Base-by-base conservation (phyloP, 2,888 invertebrate genomes). In the Drosophila anceps region DNA sequence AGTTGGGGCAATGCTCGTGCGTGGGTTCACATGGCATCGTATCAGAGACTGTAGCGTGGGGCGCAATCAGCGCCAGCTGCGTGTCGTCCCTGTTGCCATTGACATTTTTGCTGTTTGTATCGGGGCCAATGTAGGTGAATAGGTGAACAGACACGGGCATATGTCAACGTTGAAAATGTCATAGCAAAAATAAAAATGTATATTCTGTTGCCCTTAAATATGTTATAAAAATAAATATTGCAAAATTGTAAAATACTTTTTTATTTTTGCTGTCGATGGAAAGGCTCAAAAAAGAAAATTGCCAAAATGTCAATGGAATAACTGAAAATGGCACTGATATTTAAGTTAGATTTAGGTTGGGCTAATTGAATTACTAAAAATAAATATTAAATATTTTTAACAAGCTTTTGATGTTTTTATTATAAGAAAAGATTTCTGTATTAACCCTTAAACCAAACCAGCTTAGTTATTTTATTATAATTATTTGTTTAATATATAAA, bases 21-120 rank as follows among this genome's bases (percentile, higher is more conserved):
- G 71, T 67, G 76, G 65, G 71, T 15, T 51, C 54, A 27, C 18
- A 24, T 62, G 31, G n/a, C 27, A 43, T 18, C 18, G 61, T 37
- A 44, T 10, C 9, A 43, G 5, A 53, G 33, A 18, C 24, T 15
- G 51, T 8, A 6, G 29, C n/a, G 27, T 41, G 46, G 39, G 18
- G 46, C 35, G 18, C 31, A 50, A 33, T 39, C 50, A 55, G 76
- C 62, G 77, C 39, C 81, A 72, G 67, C 71, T 60, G 70, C 65
- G 77, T 43, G 71, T 58, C 48, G 27, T 71, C 44, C 81, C 81
- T 44, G 77, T 78, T 78, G 77, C 67, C 77, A 78, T 65, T 81
- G 77, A 77, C 77, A 72, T 62, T 64, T 76, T 44, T 48, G 39
- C 27, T 20, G 8, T 54, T 53, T 51, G 51, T 43, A 53, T 13